Evolutionary conservation across 2,888 invertebrate genomes (phyloP).

Genomic region (Lithodes maja): DNA sequence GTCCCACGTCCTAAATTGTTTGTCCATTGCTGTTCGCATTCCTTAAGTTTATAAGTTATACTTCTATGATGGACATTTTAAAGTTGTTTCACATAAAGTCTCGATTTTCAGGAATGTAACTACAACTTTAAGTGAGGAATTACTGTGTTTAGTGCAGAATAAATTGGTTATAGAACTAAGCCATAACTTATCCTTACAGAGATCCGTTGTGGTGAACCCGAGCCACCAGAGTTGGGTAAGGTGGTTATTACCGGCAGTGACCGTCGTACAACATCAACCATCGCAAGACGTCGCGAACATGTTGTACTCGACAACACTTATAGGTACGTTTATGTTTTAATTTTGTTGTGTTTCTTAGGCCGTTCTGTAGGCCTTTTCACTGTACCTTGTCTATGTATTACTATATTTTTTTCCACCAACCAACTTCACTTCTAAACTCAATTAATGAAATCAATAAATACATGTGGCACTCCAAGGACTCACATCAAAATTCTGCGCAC

Average conservation of each 20-base stretch:
- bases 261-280: conserved; percentile 75
- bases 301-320: conserved; percentile 47
- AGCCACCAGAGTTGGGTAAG: conserved; percentile 88
- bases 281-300: conserved; percentile 57
- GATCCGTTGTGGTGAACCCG: conserved; percentile 76
- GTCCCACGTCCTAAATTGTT: too few relatives aligned
- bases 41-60: too few relatives aligned
- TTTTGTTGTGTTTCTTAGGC: background rate
- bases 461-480: too few relatives aligned
- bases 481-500: background rate
- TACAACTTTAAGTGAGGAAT: too few relatives aligned
- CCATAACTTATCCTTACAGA: conserved; percentile 10
- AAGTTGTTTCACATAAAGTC: too few relatives aligned
- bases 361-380: background rate
- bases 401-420: background rate
- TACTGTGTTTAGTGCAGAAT: too few relatives aligned
- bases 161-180: too few relatives aligned
- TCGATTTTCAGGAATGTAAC: too few relatives aligned
- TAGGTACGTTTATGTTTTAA: conserved; percentile 46
- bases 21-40: too few relatives aligned
- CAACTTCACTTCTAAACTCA: background rate
- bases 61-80: too few relatives aligned
- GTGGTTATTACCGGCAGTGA: conserved; percentile 93
- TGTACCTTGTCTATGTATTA: background rate
- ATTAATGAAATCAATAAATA: too few relatives aligned